Percentiles rank a stretch among this genome's conserved stretches.
Conservation (phyloP, 2,797 vertebrate genomes). For the Caiman crocodilus region DNA sequence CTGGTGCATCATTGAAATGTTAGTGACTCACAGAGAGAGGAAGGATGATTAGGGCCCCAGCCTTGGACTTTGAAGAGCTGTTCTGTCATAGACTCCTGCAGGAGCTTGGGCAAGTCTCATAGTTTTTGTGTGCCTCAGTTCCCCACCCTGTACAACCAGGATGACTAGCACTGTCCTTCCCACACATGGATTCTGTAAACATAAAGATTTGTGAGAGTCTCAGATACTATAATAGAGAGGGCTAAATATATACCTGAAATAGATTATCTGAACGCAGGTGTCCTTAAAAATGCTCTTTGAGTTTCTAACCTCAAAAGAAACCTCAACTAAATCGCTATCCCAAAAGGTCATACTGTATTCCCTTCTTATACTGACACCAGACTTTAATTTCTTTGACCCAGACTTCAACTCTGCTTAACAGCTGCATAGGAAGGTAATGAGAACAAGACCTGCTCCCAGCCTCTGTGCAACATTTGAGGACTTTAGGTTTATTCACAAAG, state of each 20-base stretch:
- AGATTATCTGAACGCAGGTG: not conserved
- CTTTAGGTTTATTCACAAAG: not conserved
- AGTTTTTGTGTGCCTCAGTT: constrained; percentile 24
- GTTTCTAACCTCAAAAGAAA: not conserved
- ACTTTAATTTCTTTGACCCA: not conserved
- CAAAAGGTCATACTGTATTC: not conserved
- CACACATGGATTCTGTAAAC: constrained; percentile 15
- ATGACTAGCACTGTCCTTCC: not conserved
- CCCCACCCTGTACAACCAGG: not conserved
- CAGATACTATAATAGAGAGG: not conserved
- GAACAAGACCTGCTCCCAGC: not conserved
- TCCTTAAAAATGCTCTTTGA: no score
- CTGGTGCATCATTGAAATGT: not conserved
- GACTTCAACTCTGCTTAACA: not conserved
- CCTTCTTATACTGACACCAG: not conserved
- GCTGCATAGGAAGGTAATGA: not conserved
- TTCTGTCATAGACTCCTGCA: not conserved
- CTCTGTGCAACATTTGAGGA: not conserved
- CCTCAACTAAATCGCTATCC: not conserved
- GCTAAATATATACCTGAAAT: constrained; percentile 32
- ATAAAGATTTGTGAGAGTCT: not conserved
- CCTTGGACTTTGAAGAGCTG: not conserved
- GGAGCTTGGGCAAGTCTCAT: not conserved
- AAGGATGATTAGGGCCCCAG: not conserved
- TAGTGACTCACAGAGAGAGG: not conserved